phyloP scores from a whole-genome alignment of 1,140 invertebrate species.

The Homarus americanus region DNA sequence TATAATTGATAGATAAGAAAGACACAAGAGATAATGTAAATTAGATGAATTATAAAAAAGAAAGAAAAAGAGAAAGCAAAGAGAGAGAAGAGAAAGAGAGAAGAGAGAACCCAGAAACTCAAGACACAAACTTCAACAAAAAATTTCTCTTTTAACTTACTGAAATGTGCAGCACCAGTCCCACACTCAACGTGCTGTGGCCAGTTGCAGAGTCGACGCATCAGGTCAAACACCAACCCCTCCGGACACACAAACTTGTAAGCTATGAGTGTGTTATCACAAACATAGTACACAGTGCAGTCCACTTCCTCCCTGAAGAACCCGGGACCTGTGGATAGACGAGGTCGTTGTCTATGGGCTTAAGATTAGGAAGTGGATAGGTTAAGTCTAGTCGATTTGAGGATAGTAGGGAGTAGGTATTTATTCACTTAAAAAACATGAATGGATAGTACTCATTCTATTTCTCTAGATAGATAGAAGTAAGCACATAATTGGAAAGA shows the following conservation, averaged over 20 bases:
- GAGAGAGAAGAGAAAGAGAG: background rate
- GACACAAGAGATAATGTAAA: no score
- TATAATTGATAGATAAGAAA: no score
- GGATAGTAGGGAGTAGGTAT: no score
- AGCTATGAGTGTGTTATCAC: conserved; percentile 79
- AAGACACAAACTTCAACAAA: no score
- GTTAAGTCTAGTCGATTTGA: background rate
- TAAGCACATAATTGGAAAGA: no score
- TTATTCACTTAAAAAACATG: no score
- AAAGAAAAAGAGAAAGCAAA: background rate
- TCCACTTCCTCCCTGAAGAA: conserved; percentile 82
- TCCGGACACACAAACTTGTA: conserved; percentile 80
- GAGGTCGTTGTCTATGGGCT: no score
- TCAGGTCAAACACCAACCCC: conserved; percentile 81
- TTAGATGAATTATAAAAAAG: background rate
- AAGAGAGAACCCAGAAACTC: background rate
- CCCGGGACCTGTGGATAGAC: conserved; percentile 72
- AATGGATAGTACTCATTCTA: no score
- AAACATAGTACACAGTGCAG: conserved; percentile 85
- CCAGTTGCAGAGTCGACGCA: conserved; percentile 78
- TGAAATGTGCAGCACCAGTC: conserved; percentile 45
- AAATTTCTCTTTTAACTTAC: conserved; percentile 52
- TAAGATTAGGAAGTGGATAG: no score
- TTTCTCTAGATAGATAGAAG: no score
- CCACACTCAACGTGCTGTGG: conserved; percentile 75